Conservation (phyloP, 2,113 vertebrate species). For the Chaetura pelagica region DNA sequence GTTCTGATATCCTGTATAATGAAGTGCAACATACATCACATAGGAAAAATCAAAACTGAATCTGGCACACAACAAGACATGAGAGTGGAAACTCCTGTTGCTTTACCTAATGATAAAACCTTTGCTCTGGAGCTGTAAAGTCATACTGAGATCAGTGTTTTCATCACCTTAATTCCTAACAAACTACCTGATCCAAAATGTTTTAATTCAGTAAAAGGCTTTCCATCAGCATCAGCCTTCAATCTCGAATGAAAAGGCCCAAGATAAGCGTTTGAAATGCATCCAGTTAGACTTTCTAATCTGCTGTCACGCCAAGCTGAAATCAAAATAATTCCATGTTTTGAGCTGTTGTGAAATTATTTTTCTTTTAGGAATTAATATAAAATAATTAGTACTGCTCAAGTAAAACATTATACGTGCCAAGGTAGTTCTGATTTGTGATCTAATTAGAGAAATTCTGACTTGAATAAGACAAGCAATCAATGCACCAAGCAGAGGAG, state of each 20-base stretch:
- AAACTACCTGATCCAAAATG: not conserved
- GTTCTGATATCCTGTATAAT: too few species aligned
- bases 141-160: not conserved
- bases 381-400: not conserved
- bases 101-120: not conserved
- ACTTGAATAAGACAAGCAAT: not conserved
- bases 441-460: not conserved
- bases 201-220: not conserved
- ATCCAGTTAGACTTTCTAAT: conserved; percentile 17
- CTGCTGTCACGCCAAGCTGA: not conserved
- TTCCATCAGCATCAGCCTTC: not conserved
- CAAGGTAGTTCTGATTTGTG: not conserved
- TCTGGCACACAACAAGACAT: not conserved
- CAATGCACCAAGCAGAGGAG: not conserved
- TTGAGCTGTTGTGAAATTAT: not conserved
- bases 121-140: not conserved
- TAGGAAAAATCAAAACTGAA: not conserved
- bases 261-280: conserved; percentile 12
- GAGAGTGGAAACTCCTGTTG: not conserved
- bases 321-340: not conserved
- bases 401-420: not conserved
- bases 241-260: not conserved
- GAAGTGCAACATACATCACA: not conserved
- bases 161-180: not conserved
- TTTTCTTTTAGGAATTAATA: not conserved